Conservation (phyloP, 2,888 invertebrate genomes). For the Pammene aurita region DNA sequence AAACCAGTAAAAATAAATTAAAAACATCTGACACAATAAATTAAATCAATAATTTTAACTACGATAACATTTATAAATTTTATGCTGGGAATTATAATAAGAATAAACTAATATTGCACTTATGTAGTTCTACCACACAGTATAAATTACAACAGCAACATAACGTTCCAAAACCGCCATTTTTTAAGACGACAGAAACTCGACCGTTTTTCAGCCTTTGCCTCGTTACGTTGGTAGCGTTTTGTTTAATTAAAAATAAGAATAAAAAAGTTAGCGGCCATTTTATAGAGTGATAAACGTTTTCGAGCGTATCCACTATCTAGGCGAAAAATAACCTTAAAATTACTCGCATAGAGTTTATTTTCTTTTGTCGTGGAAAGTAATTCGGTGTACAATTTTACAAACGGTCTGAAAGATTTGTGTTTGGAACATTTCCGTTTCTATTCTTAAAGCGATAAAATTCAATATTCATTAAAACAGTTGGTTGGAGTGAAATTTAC, state of each 20-base stretch:
- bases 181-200: slow-evolving; percentile 32
- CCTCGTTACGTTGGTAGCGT: slow-evolving; percentile 64
- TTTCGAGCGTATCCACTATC: slow-evolving; percentile 33
- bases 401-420: slow-evolving; percentile 62
- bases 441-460: slow-evolving; percentile 74
- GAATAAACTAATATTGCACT: background rate
- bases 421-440: slow-evolving; percentile 73
- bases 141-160: background rate
- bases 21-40: background rate
- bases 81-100: too few species aligned
- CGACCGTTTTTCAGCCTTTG: slow-evolving; percentile 53
- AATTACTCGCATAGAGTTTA: background rate
- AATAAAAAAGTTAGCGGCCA: slow-evolving; percentile 76
- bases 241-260: slow-evolving; percentile 81
- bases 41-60: background rate
- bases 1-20: background rate
- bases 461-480: slow-evolving; percentile 66
- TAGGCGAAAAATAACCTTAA: slow-evolving; percentile 12
- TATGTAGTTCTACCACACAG: background rate
- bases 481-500: slow-evolving; percentile 43
- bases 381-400: slow-evolving; percentile 50
- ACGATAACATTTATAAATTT: too few species aligned
- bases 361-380: slow-evolving; percentile 11
- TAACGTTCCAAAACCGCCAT: slow-evolving; percentile 10
- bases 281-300: slow-evolving; percentile 79